Base-by-base conservation (phyloP, 2,797 vertebrate genomes). In the Todus mexicanus region DNA sequence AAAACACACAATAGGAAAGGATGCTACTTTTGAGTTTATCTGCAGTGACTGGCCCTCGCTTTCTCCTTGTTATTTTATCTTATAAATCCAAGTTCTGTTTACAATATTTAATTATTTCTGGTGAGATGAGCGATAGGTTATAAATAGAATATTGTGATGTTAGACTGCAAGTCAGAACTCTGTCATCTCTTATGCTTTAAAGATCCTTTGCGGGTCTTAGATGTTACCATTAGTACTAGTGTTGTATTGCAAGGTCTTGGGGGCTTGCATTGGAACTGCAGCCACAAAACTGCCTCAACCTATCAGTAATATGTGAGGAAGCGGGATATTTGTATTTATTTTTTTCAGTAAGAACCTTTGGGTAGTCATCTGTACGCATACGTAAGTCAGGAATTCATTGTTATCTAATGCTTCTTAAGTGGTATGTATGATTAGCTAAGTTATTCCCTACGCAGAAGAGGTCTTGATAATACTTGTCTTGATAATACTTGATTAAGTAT, bases 101-200 rank as follows among this genome's bases (percentile, higher is more conserved):
- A 92, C 89, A 92, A 84, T 93, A 91, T 93, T 89, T 93, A 91
- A 90, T 96, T 94, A 92, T 89, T 93, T 92, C 84, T 93, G 82
- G 64, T 0, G 4, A 85, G 88, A 87, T 95, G 92, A 96, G 93
- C 95, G 88, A 92, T 57, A 57, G 80, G 59, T 48, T 94, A 89
- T 87, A 92, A 94, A 95, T 96, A 94, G 80, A 90, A 94, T 87
- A 90, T 93, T 92, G 92, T 94, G 94, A 93, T 95, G 87, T 91
- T 93, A 81, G 66, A 27, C 68, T 90, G 68, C 78, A 78, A 88
- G 84, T 90, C 93, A 81, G 63, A 88, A 93, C 85, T 90, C 57
- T 94, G 84, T 90, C 87, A 89, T 95, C 89, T 88, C 74, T 43
- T 89, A 50, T 54, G 84, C 66, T 93, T 93, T 93, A 86, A 93